These are phyloP conservation scores for Rallus crepitans DNA, from an alignment of 2,797 vertebrate genomes.

Conservation along the genomic window DNA sequence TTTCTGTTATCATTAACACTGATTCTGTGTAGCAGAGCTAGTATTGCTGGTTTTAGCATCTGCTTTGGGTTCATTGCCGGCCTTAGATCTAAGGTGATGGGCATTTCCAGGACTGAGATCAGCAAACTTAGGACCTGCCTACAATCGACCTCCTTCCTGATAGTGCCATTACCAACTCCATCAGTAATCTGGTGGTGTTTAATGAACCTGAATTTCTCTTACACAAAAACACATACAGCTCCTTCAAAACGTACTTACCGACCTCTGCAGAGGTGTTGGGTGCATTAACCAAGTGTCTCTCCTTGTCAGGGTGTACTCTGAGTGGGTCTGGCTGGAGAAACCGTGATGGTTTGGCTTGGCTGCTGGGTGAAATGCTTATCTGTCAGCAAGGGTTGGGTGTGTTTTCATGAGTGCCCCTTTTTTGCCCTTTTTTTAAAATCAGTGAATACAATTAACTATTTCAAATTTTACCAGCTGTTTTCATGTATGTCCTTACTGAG, in stretches of 20 bases:
- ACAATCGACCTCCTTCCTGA: not conserved
- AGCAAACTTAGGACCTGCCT: not conserved
- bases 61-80: not conserved
- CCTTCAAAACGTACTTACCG: rapidly evolving
- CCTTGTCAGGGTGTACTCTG: not conserved
- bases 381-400: not conserved
- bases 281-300: not conserved
- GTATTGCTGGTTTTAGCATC: not conserved
- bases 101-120: not conserved
- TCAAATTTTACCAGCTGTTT: not conserved
- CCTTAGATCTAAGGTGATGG: not conserved
- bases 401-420: not conserved
- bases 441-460: not conserved
- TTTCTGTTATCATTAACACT: not conserved
- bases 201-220: not conserved
- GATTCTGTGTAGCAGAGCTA: not conserved
- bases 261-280: not conserved
- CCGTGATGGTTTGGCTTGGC: not conserved
- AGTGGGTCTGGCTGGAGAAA: not conserved
- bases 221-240: not conserved
- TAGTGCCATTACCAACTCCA: not conserved
- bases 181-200: not conserved
- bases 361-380: not conserved
- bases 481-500: not conserved
- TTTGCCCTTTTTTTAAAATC: not conserved